phyloP scores from a whole-genome alignment of 2,113 vertebrate genomes.

The Seriola quinqueradiata region DNA sequence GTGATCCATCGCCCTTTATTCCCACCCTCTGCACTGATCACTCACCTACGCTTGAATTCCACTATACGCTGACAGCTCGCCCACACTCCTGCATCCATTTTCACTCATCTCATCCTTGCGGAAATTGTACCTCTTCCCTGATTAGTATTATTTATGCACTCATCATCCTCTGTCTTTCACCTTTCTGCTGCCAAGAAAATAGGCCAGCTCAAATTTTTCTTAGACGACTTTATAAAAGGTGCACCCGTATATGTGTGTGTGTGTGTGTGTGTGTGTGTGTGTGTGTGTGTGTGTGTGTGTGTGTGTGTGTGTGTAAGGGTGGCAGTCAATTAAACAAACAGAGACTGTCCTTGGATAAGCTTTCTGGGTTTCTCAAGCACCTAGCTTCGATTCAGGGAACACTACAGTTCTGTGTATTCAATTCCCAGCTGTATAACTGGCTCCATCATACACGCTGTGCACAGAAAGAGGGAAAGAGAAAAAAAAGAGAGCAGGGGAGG shows the following conservation, averaged over 20 bases:
- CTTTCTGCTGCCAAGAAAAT: conserved; percentile 26
- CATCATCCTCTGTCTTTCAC: conserved; percentile 39
- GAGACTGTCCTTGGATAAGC: conserved; percentile 62
- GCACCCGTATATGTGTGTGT: neutral
- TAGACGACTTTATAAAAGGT: neutral
- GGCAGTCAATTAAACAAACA: conserved; percentile 73
- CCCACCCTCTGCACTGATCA: conserved; percentile 32
- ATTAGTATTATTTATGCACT: conserved; percentile 51
- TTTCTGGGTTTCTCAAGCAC: conserved; percentile 52
- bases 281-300: neutral
- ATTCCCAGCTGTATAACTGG: conserved; percentile 75
- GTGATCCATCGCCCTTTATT: conserved; percentile 22
- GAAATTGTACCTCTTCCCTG: conserved; percentile 17
- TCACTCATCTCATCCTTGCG: conserved; percentile 1
- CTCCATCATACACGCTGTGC: conserved; percentile 70
- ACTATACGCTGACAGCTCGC: conserved; percentile 16
- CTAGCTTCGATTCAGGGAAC: conserved; percentile 57
- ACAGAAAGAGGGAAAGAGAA: conserved; percentile 35
- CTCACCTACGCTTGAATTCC: conserved; percentile 45
- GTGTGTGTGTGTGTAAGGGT: neutral
- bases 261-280: neutral
- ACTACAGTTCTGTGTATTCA: conserved; percentile 69
- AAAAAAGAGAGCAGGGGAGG: conserved; percentile 5
- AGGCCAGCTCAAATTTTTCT: neutral
- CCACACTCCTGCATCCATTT: conserved; percentile 28